Percentiles rank a stretch among this genome's conserved stretches.
Evolutionary conservation across 2,888 invertebrate genomes (phyloP).

Genomic region (Leptopilina syphax): DNA sequence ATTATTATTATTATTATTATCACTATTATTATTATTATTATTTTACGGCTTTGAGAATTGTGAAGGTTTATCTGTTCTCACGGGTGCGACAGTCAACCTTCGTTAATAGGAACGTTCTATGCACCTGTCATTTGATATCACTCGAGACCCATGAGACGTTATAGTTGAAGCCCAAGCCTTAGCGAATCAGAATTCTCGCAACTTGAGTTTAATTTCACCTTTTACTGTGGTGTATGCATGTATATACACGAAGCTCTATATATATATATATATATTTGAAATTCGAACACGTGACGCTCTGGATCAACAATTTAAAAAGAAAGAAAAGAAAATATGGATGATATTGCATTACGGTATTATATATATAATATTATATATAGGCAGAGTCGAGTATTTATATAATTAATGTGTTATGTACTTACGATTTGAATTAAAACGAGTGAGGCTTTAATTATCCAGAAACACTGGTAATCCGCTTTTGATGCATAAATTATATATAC

Average conservation of each 20-base stretch:
- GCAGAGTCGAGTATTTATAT: no score
- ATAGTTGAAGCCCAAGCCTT: slow-evolving; percentile 51
- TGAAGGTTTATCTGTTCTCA: slow-evolving; percentile 45
- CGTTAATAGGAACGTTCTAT: slow-evolving; percentile 58
- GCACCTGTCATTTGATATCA: slow-evolving; percentile 63
- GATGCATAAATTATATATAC: no score
- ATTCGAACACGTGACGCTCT: not conserved
- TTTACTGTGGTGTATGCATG: not conserved
- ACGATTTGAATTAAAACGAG: no score
- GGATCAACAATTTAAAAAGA: no score
- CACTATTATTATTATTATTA: not conserved
- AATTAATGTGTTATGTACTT: no score
- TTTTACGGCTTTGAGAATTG: not conserved
- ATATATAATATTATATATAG: no score
- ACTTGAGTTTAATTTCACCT: slow-evolving; percentile 23
- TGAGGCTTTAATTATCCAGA: no score
- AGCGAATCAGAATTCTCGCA: slow-evolving; percentile 53
- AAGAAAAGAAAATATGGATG: no score
- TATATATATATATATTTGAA: not conserved
- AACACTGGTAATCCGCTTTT: no score
- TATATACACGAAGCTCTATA: not conserved
- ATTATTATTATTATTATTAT: no score
- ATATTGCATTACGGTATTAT: no score
- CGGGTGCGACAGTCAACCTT: slow-evolving; percentile 57
- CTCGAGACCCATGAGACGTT: slow-evolving; percentile 60